Conservation (phyloP, 1,140 invertebrate species). For the Leptestheria dahalacensis region DNA sequence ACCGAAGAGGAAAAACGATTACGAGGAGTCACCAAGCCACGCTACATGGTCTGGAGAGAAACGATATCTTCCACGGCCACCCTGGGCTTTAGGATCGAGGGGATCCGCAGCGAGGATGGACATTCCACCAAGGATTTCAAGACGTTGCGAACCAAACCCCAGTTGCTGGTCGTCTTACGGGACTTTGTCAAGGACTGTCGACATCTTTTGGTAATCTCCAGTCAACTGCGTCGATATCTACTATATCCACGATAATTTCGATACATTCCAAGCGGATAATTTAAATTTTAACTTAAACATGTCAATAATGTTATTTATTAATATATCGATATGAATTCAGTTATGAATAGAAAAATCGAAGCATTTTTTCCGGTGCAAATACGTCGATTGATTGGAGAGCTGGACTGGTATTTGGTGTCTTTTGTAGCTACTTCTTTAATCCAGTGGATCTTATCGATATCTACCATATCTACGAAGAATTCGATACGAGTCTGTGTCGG, state of each 20-base stretch:
- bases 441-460: not conserved
- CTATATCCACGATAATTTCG: not conserved
- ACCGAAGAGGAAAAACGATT: slow-evolving; percentile 73
- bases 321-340: no score
- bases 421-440: no score
- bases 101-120: slow-evolving; percentile 63
- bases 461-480: not conserved
- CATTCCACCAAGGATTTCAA: slow-evolving; percentile 89
- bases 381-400: no score
- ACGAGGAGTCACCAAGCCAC: slow-evolving; percentile 82
- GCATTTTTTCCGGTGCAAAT: no score
- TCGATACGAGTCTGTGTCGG: not conserved
- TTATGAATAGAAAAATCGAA: no score
- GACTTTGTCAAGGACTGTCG: slow-evolving; percentile 68
- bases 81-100: slow-evolving; percentile 90
- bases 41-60: slow-evolving; percentile 96
- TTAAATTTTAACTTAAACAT: no score
- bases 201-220: slow-evolving; percentile 44
- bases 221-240: not conserved
- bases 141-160: slow-evolving; percentile 70
- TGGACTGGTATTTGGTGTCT: no score
- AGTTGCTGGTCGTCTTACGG: slow-evolving; percentile 61
- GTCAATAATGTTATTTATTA: no score
- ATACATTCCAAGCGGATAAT: no score
- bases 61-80: slow-evolving; percentile 90